phyloP scores from a whole-genome alignment of 2,113 vertebrate genomes.

The Tupaia tana region DNA sequence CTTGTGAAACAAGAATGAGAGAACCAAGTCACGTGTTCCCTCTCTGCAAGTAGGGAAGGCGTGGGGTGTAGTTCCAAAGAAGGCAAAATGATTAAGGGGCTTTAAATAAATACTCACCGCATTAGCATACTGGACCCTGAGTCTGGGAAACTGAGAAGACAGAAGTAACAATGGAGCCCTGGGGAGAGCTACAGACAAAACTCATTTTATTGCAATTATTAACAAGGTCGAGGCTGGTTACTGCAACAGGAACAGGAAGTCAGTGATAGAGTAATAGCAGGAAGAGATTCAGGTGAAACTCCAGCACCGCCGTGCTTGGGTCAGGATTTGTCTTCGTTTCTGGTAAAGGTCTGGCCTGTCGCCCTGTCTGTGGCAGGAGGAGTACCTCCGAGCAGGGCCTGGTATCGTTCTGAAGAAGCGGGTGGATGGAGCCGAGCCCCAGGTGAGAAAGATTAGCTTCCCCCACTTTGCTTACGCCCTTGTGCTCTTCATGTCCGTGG shows the following conservation, averaged over 20 bases:
- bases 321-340: not conserved
- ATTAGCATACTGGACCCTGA: not conserved
- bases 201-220: not conserved
- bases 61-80: not conserved
- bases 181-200: not conserved
- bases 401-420: not conserved
- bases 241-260: not conserved
- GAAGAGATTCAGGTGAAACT: not conserved
- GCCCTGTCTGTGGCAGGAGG: not conserved
- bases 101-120: not conserved
- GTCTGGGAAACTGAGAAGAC: not conserved
- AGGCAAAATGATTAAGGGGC: not conserved
- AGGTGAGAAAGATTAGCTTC: not conserved
- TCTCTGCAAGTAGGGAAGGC: not conserved
- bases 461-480: not conserved
- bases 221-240: conserved; percentile 9
- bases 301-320: not conserved
- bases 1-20: not conserved
- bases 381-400: not conserved
- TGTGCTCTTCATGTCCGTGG: not conserved
- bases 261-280: not conserved
- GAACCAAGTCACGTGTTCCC: not conserved
- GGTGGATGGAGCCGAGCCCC: not conserved
- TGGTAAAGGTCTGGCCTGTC: not conserved
- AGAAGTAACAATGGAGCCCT: not conserved